Base-by-base conservation (phyloP, 2,797 vertebrate species). In the Ctenosaura bakeri region DNA sequence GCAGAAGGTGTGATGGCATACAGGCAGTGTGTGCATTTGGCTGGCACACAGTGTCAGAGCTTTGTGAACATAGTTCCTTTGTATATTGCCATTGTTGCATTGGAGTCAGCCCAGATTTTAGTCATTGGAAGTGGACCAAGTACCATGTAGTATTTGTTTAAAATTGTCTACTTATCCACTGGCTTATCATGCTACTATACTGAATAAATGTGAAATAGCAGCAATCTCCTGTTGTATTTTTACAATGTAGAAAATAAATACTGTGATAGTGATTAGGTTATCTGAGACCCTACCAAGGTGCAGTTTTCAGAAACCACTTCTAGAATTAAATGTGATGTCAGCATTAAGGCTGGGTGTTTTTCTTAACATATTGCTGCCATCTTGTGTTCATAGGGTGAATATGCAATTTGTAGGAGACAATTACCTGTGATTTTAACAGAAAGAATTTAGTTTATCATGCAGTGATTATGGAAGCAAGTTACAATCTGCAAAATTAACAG, bases 291-390 rank as follows among this genome's bases (percentile, higher is more conserved):
- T 77, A 46, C 32, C 54, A 46, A 29, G 6, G 26, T 12, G 16
- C 6, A 42, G 7, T 32, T 86, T 77, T n/a, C 35, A 77, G 38
- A 12, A 69, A 10, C 26, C 32, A 35, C 42, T 54, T 42, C 71
- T 77, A 52, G 73, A 46, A 4, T 50, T 29, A 46, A 35, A 52
- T 24, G 29, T 12, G 2, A 22, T 86, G n/a, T 69, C 6, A 8
- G 35, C 22, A 18, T 24, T 24, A 38, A 7, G 38, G 20, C 88
- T 89, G 42, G 18, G 71, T 10, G 38, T 71, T 35, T 38, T 13
- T 86, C 76, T 85, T 87, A n/a, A 74, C 88, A 84, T 91, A 89
- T 35, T 95, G 14, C 95, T 96, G 97, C 97, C 97, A 96, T 92
- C 97, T 95, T 24, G 95, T 94, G 97, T 92, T 79, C 0, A 9